These are phyloP conservation scores for Synanthedon tipuliformis DNA, from an alignment of 2,888 invertebrate genomes.

Conservation along the genomic window DNA sequence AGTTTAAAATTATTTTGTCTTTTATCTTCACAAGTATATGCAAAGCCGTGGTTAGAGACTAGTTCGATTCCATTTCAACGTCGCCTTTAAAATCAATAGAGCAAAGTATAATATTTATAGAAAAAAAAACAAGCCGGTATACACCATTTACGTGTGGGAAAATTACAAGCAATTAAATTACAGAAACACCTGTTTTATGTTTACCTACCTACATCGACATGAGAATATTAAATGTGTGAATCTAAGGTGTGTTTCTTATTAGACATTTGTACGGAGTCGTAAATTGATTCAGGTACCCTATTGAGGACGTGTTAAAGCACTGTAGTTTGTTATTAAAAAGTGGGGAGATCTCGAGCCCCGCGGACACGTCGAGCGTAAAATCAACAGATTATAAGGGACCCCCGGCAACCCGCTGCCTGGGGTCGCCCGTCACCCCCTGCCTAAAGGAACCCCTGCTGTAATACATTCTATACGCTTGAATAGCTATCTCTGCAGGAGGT, in stretches of 20 bases:
- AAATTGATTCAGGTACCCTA: constrained; percentile 31
- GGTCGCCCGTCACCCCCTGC: constrained; percentile 17
- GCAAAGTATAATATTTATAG: too few relatives aligned
- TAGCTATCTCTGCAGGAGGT: constrained; percentile 52
- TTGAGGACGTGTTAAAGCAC: constrained; percentile 55
- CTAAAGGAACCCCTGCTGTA: constrained; percentile 31
- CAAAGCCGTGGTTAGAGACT: too few relatives aligned
- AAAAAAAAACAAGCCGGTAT: background rate
- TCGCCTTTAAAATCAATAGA: too few relatives aligned
- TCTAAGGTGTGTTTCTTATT: constrained; percentile 33
- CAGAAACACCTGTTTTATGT: constrained; percentile 11
- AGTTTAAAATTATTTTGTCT: too few relatives aligned
- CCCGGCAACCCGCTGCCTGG: constrained; percentile 28
- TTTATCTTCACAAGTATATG: too few relatives aligned
- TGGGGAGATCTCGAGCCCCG: constrained; percentile 23
- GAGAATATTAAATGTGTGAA: constrained; percentile 26
- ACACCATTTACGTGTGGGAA: background rate
- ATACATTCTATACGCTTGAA: constrained; percentile 57
- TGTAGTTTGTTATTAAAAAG: constrained; percentile 52
- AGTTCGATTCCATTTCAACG: too few relatives aligned
- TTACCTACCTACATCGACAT: constrained; percentile 14
- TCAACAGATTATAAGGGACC: constrained; percentile 64
- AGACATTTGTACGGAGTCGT: constrained; percentile 14
- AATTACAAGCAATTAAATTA: constrained; percentile 4
- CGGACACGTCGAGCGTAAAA: constrained; percentile 56